phyloP scores from a whole-genome alignment of 2,888 invertebrate species.

The Neuroscelio doddi region DNA sequence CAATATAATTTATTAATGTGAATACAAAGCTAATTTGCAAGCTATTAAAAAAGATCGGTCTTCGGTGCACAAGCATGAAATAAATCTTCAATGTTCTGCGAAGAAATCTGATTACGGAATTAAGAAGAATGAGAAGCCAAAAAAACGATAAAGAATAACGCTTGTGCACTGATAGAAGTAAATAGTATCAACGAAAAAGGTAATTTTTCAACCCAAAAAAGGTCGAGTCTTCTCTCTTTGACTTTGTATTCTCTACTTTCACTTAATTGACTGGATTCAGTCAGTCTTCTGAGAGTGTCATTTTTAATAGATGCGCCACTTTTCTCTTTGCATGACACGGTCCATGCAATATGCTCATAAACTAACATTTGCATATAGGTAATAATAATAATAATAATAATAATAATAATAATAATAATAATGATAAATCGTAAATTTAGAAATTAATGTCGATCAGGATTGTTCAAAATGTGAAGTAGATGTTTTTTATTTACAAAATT shows the following conservation, averaged over 20 bases:
- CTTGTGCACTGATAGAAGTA: conserved; percentile 1
- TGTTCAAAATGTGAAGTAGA: background rate
- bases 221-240: conserved; percentile 11
- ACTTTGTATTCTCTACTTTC: conserved; percentile 37
- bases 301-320: conserved; percentile 5
- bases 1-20: conserved; percentile 28
- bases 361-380: conserved; percentile 40
- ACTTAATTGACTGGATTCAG: conserved; percentile 43
- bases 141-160: background rate
- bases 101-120: background rate
- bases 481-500: background rate
- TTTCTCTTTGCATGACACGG: conserved; percentile 5
- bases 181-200: conserved; percentile 1
- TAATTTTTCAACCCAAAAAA: conserved; percentile 5
- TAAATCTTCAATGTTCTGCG: background rate
- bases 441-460: background rate
- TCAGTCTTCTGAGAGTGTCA: conserved; percentile 38
- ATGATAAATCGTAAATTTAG: background rate
- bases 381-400: conserved; percentile 22
- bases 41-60: conserved; percentile 11
- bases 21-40: conserved; percentile 43
- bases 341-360: conserved; percentile 26
- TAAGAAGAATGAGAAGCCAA: background rate
- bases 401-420: background rate
- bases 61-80: conserved; percentile 6